phyloP scores from a whole-genome alignment of 1,140 invertebrate species.

The Parasteatoda tepidariorum region DNA sequence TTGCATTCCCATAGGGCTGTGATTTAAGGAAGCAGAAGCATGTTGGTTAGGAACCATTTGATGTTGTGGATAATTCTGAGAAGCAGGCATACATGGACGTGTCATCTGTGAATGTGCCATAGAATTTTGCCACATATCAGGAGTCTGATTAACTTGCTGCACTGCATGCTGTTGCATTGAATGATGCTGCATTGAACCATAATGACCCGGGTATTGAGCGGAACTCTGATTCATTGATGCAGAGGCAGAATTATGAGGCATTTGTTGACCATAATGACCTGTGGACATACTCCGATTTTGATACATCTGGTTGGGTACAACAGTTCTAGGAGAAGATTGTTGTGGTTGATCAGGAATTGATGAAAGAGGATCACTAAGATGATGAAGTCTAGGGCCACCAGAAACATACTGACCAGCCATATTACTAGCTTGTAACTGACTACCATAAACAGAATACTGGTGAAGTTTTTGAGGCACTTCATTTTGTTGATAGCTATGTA shows the following conservation, averaged over 20 bases:
- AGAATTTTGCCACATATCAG: conserved; percentile 58
- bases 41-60: conserved; percentile 48
- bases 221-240: conserved; percentile 41
- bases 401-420: conserved; percentile 55
- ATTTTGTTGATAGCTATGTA: conserved; percentile 60
- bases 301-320: conserved; percentile 54
- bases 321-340: conserved; percentile 50
- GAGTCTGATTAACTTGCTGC: conserved; percentile 49
- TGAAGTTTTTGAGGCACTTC: conserved; percentile 62
- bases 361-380: conserved; percentile 55
- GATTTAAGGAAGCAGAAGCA: conserved; percentile 22
- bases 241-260: conserved; percentile 38
- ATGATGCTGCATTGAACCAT: conserved; percentile 53
- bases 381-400: conserved; percentile 56
- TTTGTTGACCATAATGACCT: conserved; percentile 49
- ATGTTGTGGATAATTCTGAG: conserved; percentile 56
- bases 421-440: conserved; percentile 46
- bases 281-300: conserved; percentile 47
- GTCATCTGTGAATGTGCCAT: conserved; percentile 55
- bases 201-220: conserved; percentile 57
- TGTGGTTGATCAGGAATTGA: conserved; percentile 37
- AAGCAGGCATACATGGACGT: conserved; percentile 44
- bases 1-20: conserved; percentile 30
- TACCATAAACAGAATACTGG: conserved; percentile 60
- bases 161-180: conserved; percentile 35